Conservation (phyloP, 2,797 vertebrate species). For the Neomorphus geoffroyi region DNA sequence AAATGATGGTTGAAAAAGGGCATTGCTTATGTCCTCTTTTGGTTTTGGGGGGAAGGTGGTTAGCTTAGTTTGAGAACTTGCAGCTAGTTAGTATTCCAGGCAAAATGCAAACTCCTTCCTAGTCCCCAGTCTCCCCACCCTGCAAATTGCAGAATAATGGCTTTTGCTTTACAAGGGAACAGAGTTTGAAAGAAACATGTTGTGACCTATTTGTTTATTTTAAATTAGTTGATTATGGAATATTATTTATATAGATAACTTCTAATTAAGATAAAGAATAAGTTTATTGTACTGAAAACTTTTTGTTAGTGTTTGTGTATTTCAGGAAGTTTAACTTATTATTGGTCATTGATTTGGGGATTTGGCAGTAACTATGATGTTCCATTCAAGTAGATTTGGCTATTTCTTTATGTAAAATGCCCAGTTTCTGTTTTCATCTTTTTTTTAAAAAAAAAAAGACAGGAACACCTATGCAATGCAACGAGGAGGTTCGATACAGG, state of each 20-base stretch:
- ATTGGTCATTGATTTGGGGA: not conserved
- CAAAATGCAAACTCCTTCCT: not conserved
- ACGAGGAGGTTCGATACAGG: not conserved
- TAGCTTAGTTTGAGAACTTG: not conserved
- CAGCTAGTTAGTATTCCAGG: not conserved
- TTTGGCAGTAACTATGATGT: not conserved
- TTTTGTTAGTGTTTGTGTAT: not conserved
- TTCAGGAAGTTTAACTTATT: not conserved
- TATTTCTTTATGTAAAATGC: not conserved
- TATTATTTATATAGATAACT: not conserved
- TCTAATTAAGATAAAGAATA: not conserved
- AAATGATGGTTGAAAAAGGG: not conserved
- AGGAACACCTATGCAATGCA: not conserved
- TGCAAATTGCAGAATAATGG: not conserved
- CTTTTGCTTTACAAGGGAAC: not conserved
- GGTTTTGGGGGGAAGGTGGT: not conserved
- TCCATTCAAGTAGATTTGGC: not conserved
- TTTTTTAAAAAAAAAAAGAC: not conserved
- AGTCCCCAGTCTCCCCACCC: not conserved
- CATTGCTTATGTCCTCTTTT: not conserved
- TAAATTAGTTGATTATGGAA: not conserved
- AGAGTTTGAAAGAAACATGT: not conserved
- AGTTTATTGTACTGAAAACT: not conserved
- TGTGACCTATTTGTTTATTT: not conserved
- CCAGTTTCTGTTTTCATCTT: not conserved